Evolutionary conservation across 2,113 vertebrate genomes (phyloP).

Genomic region (Gobiocypris rarus): DNA sequence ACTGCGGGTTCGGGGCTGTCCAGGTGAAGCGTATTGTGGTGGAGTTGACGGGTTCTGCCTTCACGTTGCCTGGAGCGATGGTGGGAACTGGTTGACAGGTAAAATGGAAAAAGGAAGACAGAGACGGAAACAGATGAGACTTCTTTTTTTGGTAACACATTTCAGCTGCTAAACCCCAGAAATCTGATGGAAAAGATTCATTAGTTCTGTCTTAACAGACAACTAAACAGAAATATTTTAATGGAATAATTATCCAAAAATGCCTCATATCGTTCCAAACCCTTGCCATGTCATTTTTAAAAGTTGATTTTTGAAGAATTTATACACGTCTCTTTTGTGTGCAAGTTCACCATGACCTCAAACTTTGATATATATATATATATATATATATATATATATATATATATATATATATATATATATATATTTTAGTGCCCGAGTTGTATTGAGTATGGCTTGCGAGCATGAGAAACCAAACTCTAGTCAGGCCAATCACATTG

Average conservation of each 20-base stretch:
- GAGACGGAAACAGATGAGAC: conserved; percentile 9
- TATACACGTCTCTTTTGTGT: not conserved
- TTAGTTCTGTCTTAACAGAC: not conserved
- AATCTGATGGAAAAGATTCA: not conserved
- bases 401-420: too few relatives aligned
- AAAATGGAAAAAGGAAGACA: conserved; percentile 18
- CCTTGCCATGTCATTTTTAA: not conserved
- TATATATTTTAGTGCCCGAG: too few relatives aligned
- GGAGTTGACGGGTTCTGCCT: conserved; percentile 91
- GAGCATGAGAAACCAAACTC: too few relatives aligned
- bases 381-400: too few relatives aligned
- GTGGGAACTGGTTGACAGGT: conserved; percentile 84
- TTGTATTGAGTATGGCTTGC: not conserved
- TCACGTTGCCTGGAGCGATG: conserved; percentile 91
- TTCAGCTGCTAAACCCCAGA: not conserved
- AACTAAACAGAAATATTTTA: not conserved
- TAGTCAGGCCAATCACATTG: too few relatives aligned
- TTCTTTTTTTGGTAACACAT: conserved; percentile 2
- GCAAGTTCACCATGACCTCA: not conserved
- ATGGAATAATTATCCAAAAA: not conserved
- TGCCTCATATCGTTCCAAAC: too few relatives aligned
- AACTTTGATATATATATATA: too few relatives aligned
- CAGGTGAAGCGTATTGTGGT: conserved; percentile 92
- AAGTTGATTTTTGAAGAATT: not conserved
- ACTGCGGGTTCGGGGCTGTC: conserved; percentile 97